phyloP scores from a whole-genome alignment of 2,797 vertebrate species.

The Mormyrus hasselquistii region DNA sequence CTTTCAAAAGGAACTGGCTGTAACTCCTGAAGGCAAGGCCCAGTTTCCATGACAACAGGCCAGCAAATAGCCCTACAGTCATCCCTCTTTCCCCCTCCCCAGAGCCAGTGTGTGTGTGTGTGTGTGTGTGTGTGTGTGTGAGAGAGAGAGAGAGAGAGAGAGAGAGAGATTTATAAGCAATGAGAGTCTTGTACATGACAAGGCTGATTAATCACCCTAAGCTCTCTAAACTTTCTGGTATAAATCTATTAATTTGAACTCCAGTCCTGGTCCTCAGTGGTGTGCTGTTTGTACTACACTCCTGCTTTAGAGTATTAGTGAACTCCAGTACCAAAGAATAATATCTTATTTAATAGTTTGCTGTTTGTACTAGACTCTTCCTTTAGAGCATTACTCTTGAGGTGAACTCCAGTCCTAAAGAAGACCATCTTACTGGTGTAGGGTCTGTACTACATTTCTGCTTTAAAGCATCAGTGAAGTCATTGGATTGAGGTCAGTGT shows the following conservation, averaged over 20 bases:
- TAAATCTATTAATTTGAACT: neutral
- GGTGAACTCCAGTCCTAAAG: neutral
- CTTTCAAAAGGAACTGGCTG: slow-evolving; percentile 12
- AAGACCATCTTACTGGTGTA: neutral
- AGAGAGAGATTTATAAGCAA: neutral
- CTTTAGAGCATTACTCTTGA: neutral
- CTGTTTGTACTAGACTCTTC: neutral
- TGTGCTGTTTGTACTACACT: neutral
- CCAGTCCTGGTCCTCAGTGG: neutral
- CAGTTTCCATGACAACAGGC: slow-evolving; percentile 66
- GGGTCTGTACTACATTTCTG: neutral
- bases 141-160: neutral
- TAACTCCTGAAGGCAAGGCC: slow-evolving; percentile 30
- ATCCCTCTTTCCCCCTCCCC: slow-evolving; percentile 23
- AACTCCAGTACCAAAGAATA: neutral
- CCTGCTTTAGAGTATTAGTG: neutral
- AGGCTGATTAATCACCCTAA: neutral
- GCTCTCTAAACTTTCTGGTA: neutral
- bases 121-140: too few species aligned
- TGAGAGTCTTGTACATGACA: neutral
- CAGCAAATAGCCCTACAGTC: slow-evolving; percentile 40
- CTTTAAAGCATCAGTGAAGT: neutral
- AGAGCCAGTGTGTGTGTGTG: neutral
- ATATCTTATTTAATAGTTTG: neutral
- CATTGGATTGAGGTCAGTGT: neutral